Evolutionary conservation across 2,888 invertebrate species (phyloP).

Genomic region (Dolichopus griseipennis): DNA sequence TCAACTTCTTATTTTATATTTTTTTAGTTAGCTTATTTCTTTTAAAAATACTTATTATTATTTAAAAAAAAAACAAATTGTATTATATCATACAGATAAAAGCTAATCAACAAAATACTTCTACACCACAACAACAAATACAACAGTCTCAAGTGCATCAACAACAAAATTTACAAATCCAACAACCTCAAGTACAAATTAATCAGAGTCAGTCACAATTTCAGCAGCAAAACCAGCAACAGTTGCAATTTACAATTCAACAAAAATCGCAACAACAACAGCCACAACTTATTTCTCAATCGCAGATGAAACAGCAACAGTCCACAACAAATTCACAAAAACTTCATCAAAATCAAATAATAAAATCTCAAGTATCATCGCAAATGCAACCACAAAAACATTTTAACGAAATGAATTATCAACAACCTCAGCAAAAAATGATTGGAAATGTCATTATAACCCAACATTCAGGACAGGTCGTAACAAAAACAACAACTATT

Average conservation of each 20-base stretch:
- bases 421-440: constrained; percentile 14
- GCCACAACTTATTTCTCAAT: neutral
- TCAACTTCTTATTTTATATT: too few species aligned
- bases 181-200: neutral
- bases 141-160: too few species aligned
- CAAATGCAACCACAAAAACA: neutral
- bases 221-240: neutral
- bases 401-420: neutral
- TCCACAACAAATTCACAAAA: neutral
- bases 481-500: constrained; percentile 23
- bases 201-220: neutral
- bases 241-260: too few species aligned
- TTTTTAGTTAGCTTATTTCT: too few species aligned
- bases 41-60: too few species aligned
- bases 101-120: neutral
- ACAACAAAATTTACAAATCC: neutral
- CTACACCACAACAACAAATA: neutral
- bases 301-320: too few species aligned
- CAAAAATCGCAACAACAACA: neutral
- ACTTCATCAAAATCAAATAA: neutral
- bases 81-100: too few species aligned
- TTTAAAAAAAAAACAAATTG: too few species aligned
- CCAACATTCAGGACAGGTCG: constrained; percentile 10
- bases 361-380: neutral
- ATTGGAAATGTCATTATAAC: constrained; percentile 19